A percentile compares a stretch with the other conserved stretches of the same genome.
Evolutionary conservation across 2,113 vertebrate genomes (phyloP).

Genomic region (Silurus glanis): DNA sequence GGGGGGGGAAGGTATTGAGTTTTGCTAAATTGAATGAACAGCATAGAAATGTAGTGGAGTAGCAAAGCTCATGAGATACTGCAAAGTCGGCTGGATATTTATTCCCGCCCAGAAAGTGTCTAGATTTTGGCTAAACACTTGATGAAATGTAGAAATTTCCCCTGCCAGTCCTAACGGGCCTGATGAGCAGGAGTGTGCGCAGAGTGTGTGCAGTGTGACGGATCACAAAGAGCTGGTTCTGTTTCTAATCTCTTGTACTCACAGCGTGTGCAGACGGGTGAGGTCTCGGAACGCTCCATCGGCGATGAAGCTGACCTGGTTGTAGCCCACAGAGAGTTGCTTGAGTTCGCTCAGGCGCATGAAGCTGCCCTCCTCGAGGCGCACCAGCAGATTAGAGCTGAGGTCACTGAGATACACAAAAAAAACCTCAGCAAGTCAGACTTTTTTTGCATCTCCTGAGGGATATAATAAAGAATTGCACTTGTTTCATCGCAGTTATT

Average conservation of each 20-base stretch:
- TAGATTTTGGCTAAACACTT: not conserved
- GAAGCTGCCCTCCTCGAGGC: constrained; percentile 93
- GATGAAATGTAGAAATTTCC: no score
- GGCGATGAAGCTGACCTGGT: constrained; percentile 91
- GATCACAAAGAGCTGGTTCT: not conserved
- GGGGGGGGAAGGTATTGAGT: constrained; percentile 37
- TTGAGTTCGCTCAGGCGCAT: constrained; percentile 83
- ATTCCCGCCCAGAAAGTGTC: constrained; percentile 56
- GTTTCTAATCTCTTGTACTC: constrained; percentile 24
- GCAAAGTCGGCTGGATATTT: constrained; percentile 63
- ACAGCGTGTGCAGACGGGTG: constrained; percentile 78
- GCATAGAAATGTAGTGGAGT: constrained; percentile 51
- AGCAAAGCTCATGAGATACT: constrained; percentile 55
- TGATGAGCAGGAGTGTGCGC: not conserved
- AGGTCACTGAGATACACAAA: constrained; percentile 77
- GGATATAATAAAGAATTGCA: no score
- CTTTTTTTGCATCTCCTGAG: not conserved
- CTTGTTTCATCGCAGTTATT: no score
- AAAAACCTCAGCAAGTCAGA: not conserved
- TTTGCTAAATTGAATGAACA: constrained; percentile 49
- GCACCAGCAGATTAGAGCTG: constrained; percentile 85
- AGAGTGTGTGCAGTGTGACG: not conserved
- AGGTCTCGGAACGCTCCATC: constrained; percentile 94
- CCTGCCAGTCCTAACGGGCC: not conserved
- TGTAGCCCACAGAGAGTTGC: constrained; percentile 85